These are phyloP conservation scores for Blomia tropicalis DNA, from an alignment of 2,888 invertebrate species.

Conservation along the genomic window DNA sequence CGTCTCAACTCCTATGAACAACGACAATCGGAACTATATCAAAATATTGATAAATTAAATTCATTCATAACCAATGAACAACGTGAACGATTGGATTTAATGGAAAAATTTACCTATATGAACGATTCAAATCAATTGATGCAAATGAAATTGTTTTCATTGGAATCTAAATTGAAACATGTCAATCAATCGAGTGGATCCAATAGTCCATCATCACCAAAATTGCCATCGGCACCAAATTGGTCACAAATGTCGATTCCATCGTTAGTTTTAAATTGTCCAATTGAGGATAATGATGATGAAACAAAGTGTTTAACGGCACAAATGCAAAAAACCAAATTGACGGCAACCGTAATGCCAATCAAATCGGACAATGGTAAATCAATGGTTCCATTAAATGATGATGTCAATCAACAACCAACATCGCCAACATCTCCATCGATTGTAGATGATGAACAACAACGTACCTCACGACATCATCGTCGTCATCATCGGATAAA, in stretches of 20 bases:
- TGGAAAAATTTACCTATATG: background rate
- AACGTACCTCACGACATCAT: background rate
- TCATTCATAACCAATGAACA: too few relatives aligned
- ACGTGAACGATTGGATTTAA: background rate
- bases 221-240: background rate
- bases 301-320: background rate
- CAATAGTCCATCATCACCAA: background rate
- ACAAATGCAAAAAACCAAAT: background rate
- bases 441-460: background rate
- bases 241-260: background rate
- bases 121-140: background rate
- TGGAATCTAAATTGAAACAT: background rate
- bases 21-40: too few relatives aligned
- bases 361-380: background rate
- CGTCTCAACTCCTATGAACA: too few relatives aligned
- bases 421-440: background rate
- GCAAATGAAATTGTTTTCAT: background rate
- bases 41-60: too few relatives aligned
- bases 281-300: background rate
- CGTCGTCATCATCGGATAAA: conserved; percentile 15
- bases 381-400: background rate
- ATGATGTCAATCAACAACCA: background rate
- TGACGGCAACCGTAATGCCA: background rate
- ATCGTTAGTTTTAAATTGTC: background rate
- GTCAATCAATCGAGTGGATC: background rate